phyloP scores from a whole-genome alignment of 2,113 vertebrate species.

The Hystrix brachyura region DNA sequence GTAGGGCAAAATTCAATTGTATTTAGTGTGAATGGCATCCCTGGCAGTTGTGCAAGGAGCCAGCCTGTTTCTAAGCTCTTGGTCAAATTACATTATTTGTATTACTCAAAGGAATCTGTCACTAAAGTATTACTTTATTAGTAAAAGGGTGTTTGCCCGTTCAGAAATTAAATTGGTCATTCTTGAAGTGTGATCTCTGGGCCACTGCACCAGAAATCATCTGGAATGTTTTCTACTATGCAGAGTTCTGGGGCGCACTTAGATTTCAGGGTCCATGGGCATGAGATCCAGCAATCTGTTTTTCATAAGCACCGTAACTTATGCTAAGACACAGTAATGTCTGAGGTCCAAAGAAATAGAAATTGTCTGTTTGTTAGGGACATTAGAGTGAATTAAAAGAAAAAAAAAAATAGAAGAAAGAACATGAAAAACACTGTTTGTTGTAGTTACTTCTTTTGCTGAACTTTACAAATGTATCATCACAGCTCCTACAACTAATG shows the following conservation, averaged over 20 bases:
- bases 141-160: neutral
- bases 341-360: conserved; percentile 12
- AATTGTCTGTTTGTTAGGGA: neutral
- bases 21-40: neutral
- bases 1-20: neutral
- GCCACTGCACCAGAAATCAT: neutral
- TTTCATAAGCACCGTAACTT: neutral
- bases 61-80: neutral
- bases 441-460: neutral
- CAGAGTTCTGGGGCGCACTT: neutral
- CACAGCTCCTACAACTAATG: neutral
- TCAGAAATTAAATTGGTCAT: neutral
- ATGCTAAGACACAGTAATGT: neutral
- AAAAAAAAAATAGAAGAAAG: neutral
- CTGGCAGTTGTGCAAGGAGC: neutral
- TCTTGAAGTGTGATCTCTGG: neutral
- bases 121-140: neutral
- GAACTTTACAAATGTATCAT: neutral
- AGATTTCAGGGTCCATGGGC: neutral
- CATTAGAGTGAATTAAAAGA: neutral
- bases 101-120: neutral
- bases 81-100: neutral
- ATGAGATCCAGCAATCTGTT: neutral
- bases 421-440: neutral
- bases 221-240: neutral